phyloP scores from a whole-genome alignment of 1,140 invertebrate species.

The Drosophila ananassae region DNA sequence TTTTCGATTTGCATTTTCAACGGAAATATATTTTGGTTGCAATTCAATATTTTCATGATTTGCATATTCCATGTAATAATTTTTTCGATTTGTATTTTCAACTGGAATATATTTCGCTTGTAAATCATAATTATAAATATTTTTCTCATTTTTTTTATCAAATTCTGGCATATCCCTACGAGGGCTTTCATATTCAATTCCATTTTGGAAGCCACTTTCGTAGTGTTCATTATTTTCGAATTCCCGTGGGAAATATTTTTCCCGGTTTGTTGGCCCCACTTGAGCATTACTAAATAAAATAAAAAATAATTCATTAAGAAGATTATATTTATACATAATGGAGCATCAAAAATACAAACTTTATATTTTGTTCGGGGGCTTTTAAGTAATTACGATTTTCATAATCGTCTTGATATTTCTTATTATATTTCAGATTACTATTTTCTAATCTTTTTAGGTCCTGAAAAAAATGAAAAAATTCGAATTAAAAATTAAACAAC shows the following conservation, averaged over 20 bases:
- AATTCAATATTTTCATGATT: background rate
- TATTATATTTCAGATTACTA: background rate
- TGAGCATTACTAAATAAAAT: background rate
- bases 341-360: background rate
- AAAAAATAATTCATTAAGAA: no score
- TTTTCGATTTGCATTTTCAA: background rate
- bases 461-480: background rate
- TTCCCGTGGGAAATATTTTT: background rate
- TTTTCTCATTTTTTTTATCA: background rate
- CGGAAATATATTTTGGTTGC: background rate
- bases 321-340: background rate
- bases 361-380: background rate
- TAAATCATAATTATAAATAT: background rate
- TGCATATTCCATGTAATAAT: background rate
- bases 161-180: background rate
- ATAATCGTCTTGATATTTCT: background rate
- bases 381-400: background rate
- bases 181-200: background rate
- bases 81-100: background rate
- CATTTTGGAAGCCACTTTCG: background rate
- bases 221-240: background rate
- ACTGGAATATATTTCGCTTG: background rate
- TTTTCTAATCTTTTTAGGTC: background rate
- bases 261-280: background rate
- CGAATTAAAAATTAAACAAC: background rate